Conservation (phyloP, 2,888 invertebrate species). For the Ormyrus labotus region DNA sequence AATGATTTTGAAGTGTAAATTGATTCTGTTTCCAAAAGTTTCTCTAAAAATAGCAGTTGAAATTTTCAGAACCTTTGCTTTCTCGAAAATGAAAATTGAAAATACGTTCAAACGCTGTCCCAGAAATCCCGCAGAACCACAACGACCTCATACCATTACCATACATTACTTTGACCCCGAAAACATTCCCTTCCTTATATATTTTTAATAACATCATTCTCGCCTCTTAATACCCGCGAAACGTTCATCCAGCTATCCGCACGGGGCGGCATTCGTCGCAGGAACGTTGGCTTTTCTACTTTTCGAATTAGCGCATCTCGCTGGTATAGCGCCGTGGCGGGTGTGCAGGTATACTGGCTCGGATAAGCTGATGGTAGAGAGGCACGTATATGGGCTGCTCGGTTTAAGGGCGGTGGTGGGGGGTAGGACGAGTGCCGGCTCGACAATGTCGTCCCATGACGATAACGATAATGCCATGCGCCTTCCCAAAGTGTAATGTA, state of each 20-base stretch:
- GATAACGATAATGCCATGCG: conserved; percentile 53
- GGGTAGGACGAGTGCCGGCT: not conserved
- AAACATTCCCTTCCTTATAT: not conserved
- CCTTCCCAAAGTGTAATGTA: conserved; percentile 54
- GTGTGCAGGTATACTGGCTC: not conserved
- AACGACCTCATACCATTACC: too few species aligned
- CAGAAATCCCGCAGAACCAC: too few species aligned
- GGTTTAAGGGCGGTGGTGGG: not conserved
- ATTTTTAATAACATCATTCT: conserved; percentile 5
- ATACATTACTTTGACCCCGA: not conserved
- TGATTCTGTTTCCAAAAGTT: too few species aligned
- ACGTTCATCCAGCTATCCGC: too few species aligned
- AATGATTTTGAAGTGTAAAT: too few species aligned
- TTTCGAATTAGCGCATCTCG: conserved; percentile 41
- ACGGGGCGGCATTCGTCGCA: not conserved
- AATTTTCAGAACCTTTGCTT: too few species aligned
- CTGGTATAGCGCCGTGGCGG: not conserved
- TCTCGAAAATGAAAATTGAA: too few species aligned
- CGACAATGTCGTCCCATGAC: conserved; percentile 52
- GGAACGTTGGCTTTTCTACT: conserved; percentile 40
- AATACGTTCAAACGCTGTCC: too few species aligned
- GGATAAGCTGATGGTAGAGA: not conserved
- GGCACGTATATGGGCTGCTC: conserved; percentile 41
- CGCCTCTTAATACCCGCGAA: not conserved
- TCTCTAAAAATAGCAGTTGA: too few species aligned